Evolutionary conservation across 2,888 invertebrate species (phyloP), one percentile per base, ranked within the genome.

Genomic region (Nebria salina): DNA sequence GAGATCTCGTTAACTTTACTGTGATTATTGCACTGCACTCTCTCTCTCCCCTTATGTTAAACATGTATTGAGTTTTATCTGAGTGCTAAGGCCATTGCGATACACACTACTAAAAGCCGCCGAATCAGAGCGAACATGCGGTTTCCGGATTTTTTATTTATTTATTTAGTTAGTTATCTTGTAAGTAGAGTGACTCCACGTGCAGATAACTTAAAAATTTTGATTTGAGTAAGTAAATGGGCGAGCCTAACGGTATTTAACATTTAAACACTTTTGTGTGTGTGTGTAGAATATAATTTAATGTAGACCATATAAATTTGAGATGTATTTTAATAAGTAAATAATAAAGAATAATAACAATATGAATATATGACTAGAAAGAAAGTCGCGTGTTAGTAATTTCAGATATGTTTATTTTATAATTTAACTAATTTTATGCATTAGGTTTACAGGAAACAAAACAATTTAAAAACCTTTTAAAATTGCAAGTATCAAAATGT

Each of bases 391-490:
- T 54, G 54, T 54, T 54, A 2, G 54, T 6, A 7, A 54, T 7
- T 54, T 54, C 54, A 54, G 66, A 75, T 65, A 65, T 41, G 34
- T 65, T 75, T 65, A 26, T 26, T 1, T 65, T 75, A 15, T n/a
- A 41, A 34, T 65, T 34, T 34, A 75, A 75, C 65, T 20, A 65
- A 65, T 65, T 66, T 65, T 66, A 15, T 75, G 75, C 66, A 65
- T 13, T 65, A 65, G 68, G 15, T 65, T 42, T 70, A 42, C 20
- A 70, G 70, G 54, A 66, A 43, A 76, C 42, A 42, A 66, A 20
- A 42, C 76, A 76, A 43, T 43, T 76, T 70, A n/a, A 54, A 54
- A 70, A 66, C 70, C 65, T 68, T 68, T 68, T 66, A 76, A 66
- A 66, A 76, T 72, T 25, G 70, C 25, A 20, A 26, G 34, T 42